phyloP scores from a whole-genome alignment of 2,888 invertebrate species.

The Tachystola acroxantha region DNA sequence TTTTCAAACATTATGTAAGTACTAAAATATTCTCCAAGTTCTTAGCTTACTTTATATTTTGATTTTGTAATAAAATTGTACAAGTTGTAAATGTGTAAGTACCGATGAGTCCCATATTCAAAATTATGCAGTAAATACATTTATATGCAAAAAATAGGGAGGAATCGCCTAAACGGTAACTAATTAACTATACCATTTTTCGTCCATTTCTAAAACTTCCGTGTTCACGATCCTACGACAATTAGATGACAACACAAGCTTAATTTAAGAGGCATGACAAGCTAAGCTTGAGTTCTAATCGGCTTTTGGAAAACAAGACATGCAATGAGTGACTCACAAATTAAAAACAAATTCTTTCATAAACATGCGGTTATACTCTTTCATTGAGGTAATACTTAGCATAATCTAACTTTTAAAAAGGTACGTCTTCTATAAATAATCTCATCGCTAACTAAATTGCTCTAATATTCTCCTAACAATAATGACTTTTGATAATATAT shows the following conservation, averaged over 20 bases:
- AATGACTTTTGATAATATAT: conserved; percentile 35
- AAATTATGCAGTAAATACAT: no score
- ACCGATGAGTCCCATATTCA: no score
- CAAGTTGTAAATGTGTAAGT: no score
- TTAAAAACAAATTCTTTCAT: conserved; percentile 9
- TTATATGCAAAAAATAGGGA: no score
- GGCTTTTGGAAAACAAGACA: conserved; percentile 16
- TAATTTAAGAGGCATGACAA: conserved; percentile 20
- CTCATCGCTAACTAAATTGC: conserved; percentile 24
- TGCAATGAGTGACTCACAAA: conserved; percentile 15
- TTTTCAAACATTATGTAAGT: no score
- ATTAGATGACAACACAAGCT: conserved; percentile 12
- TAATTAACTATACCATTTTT: conserved; percentile 1
- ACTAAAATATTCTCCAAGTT: no score
- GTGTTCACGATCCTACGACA: neutral
- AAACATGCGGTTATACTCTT: conserved; percentile 53
- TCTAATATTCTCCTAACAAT: conserved; percentile 28
- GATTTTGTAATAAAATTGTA: no score
- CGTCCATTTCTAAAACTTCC: neutral
- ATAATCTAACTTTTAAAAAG: conserved; percentile 3
- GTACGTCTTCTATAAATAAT: conserved; percentile 16
- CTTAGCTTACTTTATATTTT: no score
- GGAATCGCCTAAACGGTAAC: no score
- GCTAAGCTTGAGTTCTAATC: conserved; percentile 18
- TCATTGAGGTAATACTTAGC: conserved; percentile 15